Percentiles rank a stretch among this genome's conserved stretches.
Conservation (phyloP, 2,113 vertebrate species). For the Platichthys stellatus region DNA sequence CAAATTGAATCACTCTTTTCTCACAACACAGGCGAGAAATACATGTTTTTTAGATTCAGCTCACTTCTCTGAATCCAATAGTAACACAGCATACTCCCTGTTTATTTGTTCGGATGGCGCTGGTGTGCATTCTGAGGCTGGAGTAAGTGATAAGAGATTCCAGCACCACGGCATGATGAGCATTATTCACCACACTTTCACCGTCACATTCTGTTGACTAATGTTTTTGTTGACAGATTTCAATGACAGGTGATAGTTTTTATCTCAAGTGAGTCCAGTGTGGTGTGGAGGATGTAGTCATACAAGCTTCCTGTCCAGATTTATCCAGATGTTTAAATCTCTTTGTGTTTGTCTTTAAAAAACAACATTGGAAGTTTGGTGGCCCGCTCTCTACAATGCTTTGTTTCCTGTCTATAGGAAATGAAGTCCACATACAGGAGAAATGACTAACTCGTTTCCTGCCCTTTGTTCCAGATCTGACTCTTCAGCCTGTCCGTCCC, state of each 20-base stretch:
- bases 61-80: neutral
- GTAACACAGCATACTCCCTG: neutral
- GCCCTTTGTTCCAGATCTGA: slow-evolving; percentile 31
- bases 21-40: neutral
- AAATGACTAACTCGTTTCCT: slow-evolving; percentile 56
- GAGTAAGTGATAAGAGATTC: neutral
- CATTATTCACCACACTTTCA: neutral
- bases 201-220: neutral
- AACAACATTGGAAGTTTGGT: neutral
- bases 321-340: slow-evolving; percentile 7
- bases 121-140: neutral
- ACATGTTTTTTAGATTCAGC: neutral
- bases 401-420: slow-evolving; percentile 68
- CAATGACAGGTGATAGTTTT: neutral
- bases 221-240: neutral
- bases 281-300: neutral
- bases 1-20: no score
- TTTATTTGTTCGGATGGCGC: no score
- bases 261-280: no score
- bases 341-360: neutral
- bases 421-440: slow-evolving; percentile 58
- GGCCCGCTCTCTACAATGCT: neutral
- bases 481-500: neutral
- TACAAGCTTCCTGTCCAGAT: slow-evolving; percentile 16
- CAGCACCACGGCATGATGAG: neutral